Conservation (phyloP, 2,888 invertebrate genomes). For the Parasteatoda lunata region DNA sequence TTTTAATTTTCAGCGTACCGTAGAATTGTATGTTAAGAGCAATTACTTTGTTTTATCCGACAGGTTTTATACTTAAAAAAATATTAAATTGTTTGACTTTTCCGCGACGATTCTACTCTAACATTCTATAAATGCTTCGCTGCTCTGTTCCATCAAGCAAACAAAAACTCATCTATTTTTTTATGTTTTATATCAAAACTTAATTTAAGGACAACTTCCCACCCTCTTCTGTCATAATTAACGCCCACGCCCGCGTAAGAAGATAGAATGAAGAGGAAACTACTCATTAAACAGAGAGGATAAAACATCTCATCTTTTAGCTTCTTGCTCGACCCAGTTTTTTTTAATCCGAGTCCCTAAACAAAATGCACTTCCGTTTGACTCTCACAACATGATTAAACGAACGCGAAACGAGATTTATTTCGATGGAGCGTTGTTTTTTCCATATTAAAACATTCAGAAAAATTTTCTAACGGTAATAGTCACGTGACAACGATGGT, state of each 20-base stretch:
- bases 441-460: slow-evolving; percentile 29
- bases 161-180: too few species aligned
- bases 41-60: too few species aligned
- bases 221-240: slow-evolving; percentile 25
- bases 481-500: slow-evolving; percentile 42
- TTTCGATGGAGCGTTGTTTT: neutral
- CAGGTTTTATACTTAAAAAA: too few species aligned
- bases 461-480: slow-evolving; percentile 15
- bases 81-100: too few species aligned
- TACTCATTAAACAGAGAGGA: slow-evolving; percentile 23
- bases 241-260: slow-evolving; percentile 51
- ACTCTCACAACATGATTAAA: neutral
- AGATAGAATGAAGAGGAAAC: slow-evolving; percentile 40
- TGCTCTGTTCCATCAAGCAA: too few species aligned
- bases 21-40: too few species aligned
- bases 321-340: slow-evolving; percentile 37
- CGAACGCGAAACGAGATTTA: neutral
- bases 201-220: too few species aligned
- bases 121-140: too few species aligned
- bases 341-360: neutral
- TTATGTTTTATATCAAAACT: too few species aligned
- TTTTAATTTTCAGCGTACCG: too few species aligned
- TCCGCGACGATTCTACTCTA: too few species aligned
- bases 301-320: neutral
- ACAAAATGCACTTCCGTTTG: neutral